Evolutionary conservation across 2,888 invertebrate genomes (phyloP), one percentile per base, ranked within the genome.

Genomic region (Tenthredo livida): DNA sequence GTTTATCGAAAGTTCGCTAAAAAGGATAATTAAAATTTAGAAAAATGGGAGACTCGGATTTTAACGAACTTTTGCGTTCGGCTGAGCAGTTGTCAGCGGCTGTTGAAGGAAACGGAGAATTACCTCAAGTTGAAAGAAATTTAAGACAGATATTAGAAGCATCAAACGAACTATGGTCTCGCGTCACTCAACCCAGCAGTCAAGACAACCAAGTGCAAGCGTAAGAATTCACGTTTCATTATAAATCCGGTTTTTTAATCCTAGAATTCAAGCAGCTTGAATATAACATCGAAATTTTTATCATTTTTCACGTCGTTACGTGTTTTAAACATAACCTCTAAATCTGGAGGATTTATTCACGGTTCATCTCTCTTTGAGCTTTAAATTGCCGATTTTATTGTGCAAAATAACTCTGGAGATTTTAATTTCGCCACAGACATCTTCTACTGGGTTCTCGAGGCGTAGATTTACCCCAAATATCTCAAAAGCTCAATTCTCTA

Each of bases 51-150:
- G 93, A 93, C 86, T 92, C 94, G 10, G 97, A 97, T 93, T 97
- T 99, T 91, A 97, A 97, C 89, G 97, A 98, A 91, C 95, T 99
- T 89, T 94, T 99, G 85, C 97, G 98, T 92, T 97, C 98, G 94
- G 98, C 99, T 12, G 98, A 99, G 92, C 97, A 98, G 92, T 94
- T 99, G 86, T 97, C 98, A 0, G 97, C 97, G 87, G 97, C 98
- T 92, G 97, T 98, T 21, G 97, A 97, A 93, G 97, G 96, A 87
- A 97, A 97, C 90, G 97, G 97, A 88, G 98, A 98, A 90, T 92
- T 97, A 85, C 97, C 97, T 10, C 96, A 96, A 92, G 97, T 99
- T 3, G 98, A 98, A 90, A 95, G 99, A 86, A 98, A 98, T 87
- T 94, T 99, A 84, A 96, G 97, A 17, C 99, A 99, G 94, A 97